phyloP scores from a whole-genome alignment of 2,888 invertebrate genomes.

The Alloplasta piceator region DNA sequence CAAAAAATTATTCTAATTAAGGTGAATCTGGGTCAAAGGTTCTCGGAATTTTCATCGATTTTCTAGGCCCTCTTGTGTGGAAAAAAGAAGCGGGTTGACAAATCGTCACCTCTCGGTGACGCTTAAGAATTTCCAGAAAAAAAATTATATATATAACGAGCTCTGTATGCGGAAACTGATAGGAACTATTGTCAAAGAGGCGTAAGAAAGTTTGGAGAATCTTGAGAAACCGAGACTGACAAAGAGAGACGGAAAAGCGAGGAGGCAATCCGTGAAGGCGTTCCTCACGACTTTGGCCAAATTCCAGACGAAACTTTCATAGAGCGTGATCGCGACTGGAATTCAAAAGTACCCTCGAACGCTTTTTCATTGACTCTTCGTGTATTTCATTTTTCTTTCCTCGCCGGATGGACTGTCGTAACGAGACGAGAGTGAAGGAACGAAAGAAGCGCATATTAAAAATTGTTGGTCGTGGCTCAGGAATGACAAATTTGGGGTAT shows the following conservation, averaged over 20 bases:
- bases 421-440: neutral
- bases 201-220: conserved; percentile 48
- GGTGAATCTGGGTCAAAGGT: too few relatives aligned
- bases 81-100: too few relatives aligned
- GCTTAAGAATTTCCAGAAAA: too few relatives aligned
- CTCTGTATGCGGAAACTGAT: conserved; percentile 36
- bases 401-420: conserved; percentile 27
- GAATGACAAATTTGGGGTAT: conserved; percentile 2
- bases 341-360: conserved; percentile 68
- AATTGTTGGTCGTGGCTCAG: neutral
- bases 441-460: too few relatives aligned
- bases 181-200: conserved; percentile 19
- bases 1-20: too few relatives aligned
- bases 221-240: neutral
- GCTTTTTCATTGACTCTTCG: neutral
- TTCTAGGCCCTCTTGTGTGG: too few relatives aligned
- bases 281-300: conserved; percentile 74
- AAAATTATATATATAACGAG: too few relatives aligned
- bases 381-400: conserved; percentile 28
- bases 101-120: too few relatives aligned
- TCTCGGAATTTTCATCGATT: too few relatives aligned
- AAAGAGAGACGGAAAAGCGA: conserved; percentile 8
- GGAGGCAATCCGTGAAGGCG: conserved; percentile 15
- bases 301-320: conserved; percentile 78
- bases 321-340: conserved; percentile 68